phyloP scores from a whole-genome alignment of 2,113 vertebrate genomes.

The Condylura cristata region DNA sequence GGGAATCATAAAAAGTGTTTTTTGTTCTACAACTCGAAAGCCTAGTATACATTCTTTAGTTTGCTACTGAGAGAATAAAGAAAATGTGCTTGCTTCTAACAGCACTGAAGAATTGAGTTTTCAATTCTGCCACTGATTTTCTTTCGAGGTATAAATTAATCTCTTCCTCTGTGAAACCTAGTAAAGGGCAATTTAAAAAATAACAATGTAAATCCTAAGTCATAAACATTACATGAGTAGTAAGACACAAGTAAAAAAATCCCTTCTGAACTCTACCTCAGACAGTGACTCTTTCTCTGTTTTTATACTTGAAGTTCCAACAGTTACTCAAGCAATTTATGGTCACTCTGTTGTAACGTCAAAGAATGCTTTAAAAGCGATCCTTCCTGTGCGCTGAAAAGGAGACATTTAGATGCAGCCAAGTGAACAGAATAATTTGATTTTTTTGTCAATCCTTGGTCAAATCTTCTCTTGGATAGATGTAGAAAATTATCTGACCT shows the following conservation, averaged over 20 bases:
- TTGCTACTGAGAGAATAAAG: conserved; percentile 7
- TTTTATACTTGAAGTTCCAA: conserved; percentile 46
- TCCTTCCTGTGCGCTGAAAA: conserved; percentile 61
- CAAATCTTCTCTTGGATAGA: conserved; percentile 64
- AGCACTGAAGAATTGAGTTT: not conserved
- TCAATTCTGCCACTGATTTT: not conserved
- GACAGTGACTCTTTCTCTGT: conserved; percentile 23
- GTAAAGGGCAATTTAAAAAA: not conserved
- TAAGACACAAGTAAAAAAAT: conserved; percentile 8
- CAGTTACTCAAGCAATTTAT: conserved; percentile 55
- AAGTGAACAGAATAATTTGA: conserved; percentile 70
- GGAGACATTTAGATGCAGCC: conserved; percentile 72
- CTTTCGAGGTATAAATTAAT: not conserved
- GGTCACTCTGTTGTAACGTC: conserved; percentile 43
- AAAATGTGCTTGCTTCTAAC: not conserved
- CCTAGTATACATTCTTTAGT: not conserved
- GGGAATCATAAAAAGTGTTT: conserved; percentile 46
- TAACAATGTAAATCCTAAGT: not conserved
- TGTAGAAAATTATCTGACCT: conserved; percentile 63
- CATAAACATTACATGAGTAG: not conserved
- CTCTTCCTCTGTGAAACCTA: not conserved
- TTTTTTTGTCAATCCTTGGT: conserved; percentile 63
- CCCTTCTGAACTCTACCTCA: not conserved
- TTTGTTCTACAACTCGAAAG: conserved; percentile 15
- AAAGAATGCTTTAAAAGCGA: conserved; percentile 59